Evolutionary conservation across 2,888 invertebrate genomes (phyloP).

Genomic region (Brachypalpus laphriformis): DNA sequence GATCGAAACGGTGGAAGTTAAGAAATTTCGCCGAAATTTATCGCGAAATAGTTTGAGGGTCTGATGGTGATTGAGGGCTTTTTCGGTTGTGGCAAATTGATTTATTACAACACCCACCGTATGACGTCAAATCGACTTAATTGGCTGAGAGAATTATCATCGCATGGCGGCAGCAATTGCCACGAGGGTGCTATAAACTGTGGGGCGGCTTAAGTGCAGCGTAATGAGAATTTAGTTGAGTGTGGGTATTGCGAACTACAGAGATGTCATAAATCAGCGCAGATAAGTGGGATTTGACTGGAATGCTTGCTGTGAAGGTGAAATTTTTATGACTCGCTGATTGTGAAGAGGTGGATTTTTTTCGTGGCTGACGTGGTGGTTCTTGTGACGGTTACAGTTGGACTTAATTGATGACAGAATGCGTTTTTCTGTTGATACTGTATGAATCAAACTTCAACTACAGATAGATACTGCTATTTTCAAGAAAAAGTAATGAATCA

Average conservation of each 20-base stretch:
- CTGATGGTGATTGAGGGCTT: neutral
- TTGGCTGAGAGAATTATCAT: neutral
- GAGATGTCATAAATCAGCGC: conserved; percentile 1
- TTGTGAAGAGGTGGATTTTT: neutral
- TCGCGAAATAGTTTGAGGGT: neutral
- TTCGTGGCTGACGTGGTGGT: neutral
- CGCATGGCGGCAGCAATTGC: neutral
- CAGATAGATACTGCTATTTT: too few species aligned
- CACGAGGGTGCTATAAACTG: conserved; percentile 10
- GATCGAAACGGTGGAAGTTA: neutral
- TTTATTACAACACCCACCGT: neutral
- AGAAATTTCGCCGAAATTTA: neutral
- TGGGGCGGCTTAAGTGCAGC: neutral
- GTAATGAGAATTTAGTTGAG: neutral
- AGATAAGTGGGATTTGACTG: conserved; percentile 8
- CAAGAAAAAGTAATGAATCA: too few species aligned
- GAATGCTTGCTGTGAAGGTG: neutral
- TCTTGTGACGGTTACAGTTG: neutral
- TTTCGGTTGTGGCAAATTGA: neutral
- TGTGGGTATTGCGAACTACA: neutral
- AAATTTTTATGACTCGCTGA: neutral
- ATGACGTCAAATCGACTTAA: conserved; percentile 14
- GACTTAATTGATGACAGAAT: neutral
- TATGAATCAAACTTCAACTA: too few species aligned
- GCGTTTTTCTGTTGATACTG: too few species aligned